Base-by-base conservation (phyloP, 2,797 vertebrate species). In the Chaunax sp. region DNA sequence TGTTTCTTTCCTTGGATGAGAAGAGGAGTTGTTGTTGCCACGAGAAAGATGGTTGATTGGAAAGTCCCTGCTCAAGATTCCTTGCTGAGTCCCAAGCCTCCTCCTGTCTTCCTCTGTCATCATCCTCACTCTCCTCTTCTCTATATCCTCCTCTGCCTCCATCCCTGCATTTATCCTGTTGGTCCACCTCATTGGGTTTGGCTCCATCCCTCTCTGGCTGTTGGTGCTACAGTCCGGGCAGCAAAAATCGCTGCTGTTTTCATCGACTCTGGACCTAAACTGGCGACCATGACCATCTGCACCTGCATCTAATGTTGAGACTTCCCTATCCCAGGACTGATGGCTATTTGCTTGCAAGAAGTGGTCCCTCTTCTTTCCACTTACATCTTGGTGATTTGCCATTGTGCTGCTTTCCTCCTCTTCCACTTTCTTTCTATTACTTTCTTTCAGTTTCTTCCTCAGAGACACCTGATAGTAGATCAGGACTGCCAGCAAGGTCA, bases 401-500 rank as follows among this genome's bases (percentile, higher is more conserved):
- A 20, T 15, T 8, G 61, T 19, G 45, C 59, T 50, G 52, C 18
- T 58, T 65, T 25, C 63, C 40, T 77, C 77, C 2, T 69, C 80
- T 35, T 82, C 69, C 20, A 61, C 64, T 33, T 70, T 64, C 37
- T 66, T 69, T 6, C 61, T 78, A 69, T 81, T 58, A 18, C 26
- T 55, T 51, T 62, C 60, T 78, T 61, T 64, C 12, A 26, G 52
- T 51, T 82, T 84, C 44, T 74, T 90, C 46, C 78, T 92, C 50
- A 40, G 83, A 69, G 82, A 87, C 41, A 93, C 81, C 80, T 91
- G 93, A 80, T 89, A 82, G 85, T 89, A 92, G 69, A 95, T 80
- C 72, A 94, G 84, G 77, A 94, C 88, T 10, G 87, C 82, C 54
- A 93, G 76, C 67, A 96, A 87, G 26, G 92, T 94, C 64, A 96